Conservation (phyloP, 2,113 vertebrate genomes). For the Zosterops pallidus region DNA sequence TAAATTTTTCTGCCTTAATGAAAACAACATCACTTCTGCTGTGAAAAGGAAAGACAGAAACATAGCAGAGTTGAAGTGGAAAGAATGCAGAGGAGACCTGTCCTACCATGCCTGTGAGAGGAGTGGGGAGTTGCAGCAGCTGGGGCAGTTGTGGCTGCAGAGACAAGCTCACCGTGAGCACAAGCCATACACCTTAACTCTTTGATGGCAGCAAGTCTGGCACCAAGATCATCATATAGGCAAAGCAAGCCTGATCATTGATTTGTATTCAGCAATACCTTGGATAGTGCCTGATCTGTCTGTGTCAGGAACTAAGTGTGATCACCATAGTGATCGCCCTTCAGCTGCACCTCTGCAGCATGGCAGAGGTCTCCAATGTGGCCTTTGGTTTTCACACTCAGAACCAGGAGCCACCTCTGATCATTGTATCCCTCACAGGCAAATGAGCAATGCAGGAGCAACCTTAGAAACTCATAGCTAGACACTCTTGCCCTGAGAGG, state of each 20-base stretch:
- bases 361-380: fast-evolving
- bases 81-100: background rate
- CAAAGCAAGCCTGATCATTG: background rate
- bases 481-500: background rate
- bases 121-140: background rate
- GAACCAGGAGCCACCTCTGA: background rate
- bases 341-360: background rate
- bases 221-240: background rate
- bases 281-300: background rate
- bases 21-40: background rate
- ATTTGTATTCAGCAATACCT: background rate
- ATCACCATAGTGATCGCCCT: background rate
- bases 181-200: background rate
- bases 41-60: background rate
- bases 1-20: background rate
- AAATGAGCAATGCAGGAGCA: fast-evolving
- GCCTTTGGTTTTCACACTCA: background rate
- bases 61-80: background rate
- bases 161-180: background rate
- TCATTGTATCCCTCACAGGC: background rate
- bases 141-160: background rate
- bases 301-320: background rate
- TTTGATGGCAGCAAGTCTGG: background rate
- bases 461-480: background rate
- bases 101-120: background rate